Base-by-base conservation (phyloP, 2,113 vertebrate genomes). In the Oryzias woworae region DNA sequence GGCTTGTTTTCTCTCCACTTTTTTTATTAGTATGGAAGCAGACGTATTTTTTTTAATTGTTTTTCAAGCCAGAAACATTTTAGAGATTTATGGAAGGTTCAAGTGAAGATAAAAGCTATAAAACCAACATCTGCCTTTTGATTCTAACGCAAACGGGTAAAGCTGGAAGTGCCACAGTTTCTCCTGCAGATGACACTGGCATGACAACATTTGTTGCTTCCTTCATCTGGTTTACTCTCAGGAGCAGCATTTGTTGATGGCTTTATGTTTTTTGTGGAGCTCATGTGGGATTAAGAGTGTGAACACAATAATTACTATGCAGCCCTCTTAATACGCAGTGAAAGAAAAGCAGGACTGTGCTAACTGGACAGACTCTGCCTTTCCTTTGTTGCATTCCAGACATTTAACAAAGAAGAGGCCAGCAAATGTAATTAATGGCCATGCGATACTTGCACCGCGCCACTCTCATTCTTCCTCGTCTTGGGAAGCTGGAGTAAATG, bases 1-100 rank as follows among this genome's bases (percentile, higher is more conserved):
- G 71, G 62, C 73, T 70, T 63, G 55, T 83, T 85, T 87, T 67
- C 87, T 83, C 78, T 80, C 66, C 71, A 84, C 66, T 77, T 84
- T 69, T 59, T 51, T 58, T 5, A 48, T 31, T 13, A n/a, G 50
- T 8, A 63, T 56, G 72, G 49, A 36, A 28, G 15, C 26, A 59
- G 14, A 16, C 17, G 4, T 15, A 46, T 45, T 45, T 45, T 4
- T 5, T 53, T 62, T 4, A 14, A 52, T 53, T 58, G 14, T 71
- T 59, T 58, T 60, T 41, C 36, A 49, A n/a, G 56, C 26, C 47
- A 20, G 5, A 43, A 59, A 56, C 17, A 36, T 36, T 68, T 51
- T 15, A 20, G 20, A 49, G 18, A 72, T 53, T n/a, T 55, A 23
- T 16, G 7, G 22, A 41, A 49, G n/a, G 12, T 45, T 36, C 1